Conservation (phyloP, 2,888 invertebrate genomes). For the Aphodius granarius region DNA sequence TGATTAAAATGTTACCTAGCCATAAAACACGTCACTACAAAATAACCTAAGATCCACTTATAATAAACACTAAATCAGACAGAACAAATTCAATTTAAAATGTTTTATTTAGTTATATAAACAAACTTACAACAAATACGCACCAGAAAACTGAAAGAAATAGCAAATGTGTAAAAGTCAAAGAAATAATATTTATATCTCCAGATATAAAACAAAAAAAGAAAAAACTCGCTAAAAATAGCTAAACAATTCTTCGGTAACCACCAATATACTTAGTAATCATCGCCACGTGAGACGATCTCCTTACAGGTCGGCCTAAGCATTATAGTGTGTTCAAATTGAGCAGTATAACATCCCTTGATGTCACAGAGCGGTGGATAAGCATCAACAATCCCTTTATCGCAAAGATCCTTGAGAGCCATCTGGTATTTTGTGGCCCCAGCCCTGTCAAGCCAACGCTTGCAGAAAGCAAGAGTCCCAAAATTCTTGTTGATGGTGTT, state of each 20-base stretch:
- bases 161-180: not conserved
- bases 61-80: not conserved
- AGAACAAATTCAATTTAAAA: not conserved
- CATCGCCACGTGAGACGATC: slow-evolving; percentile 93
- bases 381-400: slow-evolving; percentile 96
- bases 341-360: slow-evolving; percentile 98
- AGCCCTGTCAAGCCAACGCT: slow-evolving; percentile 96
- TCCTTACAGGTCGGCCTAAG: slow-evolving; percentile 98
- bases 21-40: too few relatives aligned
- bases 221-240: not conserved
- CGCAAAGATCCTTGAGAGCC: slow-evolving; percentile 97
- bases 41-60: too few relatives aligned
- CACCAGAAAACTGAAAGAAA: not conserved
- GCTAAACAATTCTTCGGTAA: not conserved
- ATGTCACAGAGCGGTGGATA: slow-evolving; percentile 98
- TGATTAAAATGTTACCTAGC: too few relatives aligned
- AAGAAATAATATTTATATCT: not conserved
- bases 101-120: not conserved
- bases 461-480: slow-evolving; percentile 97
- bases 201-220: not conserved
- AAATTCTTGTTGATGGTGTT: slow-evolving; percentile 96
- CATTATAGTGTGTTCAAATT: slow-evolving; percentile 98
- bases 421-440: slow-evolving; percentile 98
- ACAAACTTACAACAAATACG: not conserved
- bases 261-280: slow-evolving; percentile 32